Conservation (phyloP, 2,797 vertebrate species). For the Mallotus villosus region DNA sequence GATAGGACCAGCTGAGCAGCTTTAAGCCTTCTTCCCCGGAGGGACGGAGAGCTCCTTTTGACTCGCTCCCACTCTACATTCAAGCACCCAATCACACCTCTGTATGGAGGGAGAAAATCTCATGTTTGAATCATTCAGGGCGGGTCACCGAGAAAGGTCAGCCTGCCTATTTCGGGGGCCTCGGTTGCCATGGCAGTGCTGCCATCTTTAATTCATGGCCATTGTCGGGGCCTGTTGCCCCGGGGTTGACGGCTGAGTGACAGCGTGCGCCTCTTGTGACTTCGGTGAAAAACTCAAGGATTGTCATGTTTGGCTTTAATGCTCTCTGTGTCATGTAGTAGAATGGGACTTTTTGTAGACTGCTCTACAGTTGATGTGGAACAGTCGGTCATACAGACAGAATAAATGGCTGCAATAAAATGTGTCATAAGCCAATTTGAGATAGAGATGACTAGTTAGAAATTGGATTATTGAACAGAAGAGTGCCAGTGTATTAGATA, state of each 20-base stretch:
- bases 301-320: constrained; percentile 47
- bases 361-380: constrained; percentile 16
- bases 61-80: constrained; percentile 41
- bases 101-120: constrained; percentile 56
- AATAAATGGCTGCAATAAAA: not conserved
- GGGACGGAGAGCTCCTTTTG: constrained; percentile 36
- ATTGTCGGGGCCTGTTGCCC: constrained; percentile 57
- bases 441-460: not conserved
- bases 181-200: constrained; percentile 48
- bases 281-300: constrained; percentile 38
- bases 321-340: constrained; percentile 46
- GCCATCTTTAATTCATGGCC: constrained; percentile 72
- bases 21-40: constrained; percentile 23
- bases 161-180: constrained; percentile 62
- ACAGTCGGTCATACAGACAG: not conserved
- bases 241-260: constrained; percentile 58
- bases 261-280: constrained; percentile 56
- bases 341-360: constrained; percentile 31
- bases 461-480: constrained; percentile 8
- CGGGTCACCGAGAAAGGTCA: constrained; percentile 65
- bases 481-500: too few species aligned
- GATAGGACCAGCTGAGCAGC: constrained; percentile 13
- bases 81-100: constrained; percentile 53
- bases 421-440: not conserved
- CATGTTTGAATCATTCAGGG: constrained; percentile 63